Conservation (phyloP, 1,140 invertebrate genomes). For the Caenorhabditis elegans region WBcel235 BX284602.5:10398501-10399000, state of each 20-base stretch:
- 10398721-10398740: constrained; percentile 4
- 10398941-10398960: neutral
- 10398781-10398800: neutral
- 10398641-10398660: neutral
- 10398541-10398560: neutral
- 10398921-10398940: neutral
- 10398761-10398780: neutral
- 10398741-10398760: neutral
- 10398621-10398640: neutral
- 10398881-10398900: neutral
- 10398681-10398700: neutral
- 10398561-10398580: neutral
- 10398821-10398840: neutral
- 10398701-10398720: neutral
- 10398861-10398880: neutral
- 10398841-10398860: constrained; percentile 29
- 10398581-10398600: neutral
- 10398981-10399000: neutral
- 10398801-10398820: neutral
- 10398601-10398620: neutral
- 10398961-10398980: neutral
- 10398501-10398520: constrained; percentile 1
- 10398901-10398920: neutral
- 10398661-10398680: constrained; percentile 4
- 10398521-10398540: neutral